Percentiles rank a stretch among this genome's conserved stretches.
These are phyloP conservation scores for Epinephelus moara DNA, from an alignment of 2,113 vertebrate species.

Conservation along the genomic window DNA sequence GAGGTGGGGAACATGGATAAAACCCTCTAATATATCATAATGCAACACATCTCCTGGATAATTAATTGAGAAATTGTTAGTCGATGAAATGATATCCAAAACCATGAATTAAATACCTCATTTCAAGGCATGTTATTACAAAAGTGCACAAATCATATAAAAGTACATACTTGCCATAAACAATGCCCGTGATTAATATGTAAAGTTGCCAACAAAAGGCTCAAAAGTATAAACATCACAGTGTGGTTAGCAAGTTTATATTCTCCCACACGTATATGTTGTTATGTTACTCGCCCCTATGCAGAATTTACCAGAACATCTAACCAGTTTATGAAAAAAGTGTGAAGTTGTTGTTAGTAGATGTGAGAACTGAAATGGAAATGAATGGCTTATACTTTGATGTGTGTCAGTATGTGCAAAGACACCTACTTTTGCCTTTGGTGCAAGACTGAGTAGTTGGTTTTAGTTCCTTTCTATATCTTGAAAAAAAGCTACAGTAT, in stretches of 20 bases:
- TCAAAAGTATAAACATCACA: not conserved
- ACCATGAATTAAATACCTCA: not conserved
- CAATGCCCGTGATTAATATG: not conserved
- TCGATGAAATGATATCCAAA: not conserved
- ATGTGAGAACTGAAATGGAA: constrained; percentile 31
- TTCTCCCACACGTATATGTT: not conserved
- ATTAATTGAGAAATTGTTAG: not conserved
- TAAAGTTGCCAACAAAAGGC: not conserved
- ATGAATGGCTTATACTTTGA: constrained; percentile 13
- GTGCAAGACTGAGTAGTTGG: not conserved
- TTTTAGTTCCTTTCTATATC: not conserved
- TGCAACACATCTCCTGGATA: no score
- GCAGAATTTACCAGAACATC: constrained; percentile 13
- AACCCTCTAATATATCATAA: no score
- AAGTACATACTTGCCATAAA: not conserved
- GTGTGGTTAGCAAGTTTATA: not conserved
- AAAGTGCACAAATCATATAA: not conserved
- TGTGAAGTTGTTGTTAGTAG: not conserved
- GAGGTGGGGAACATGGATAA: no score
- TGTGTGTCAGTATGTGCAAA: not conserved
- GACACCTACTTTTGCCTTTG: not conserved
- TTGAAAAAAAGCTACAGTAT: not conserved
- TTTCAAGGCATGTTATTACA: not conserved
- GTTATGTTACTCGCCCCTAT: not conserved
- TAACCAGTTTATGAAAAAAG: not conserved